Conservation (phyloP, 2,888 invertebrate genomes). For the Kryphioiulus occultus region DNA sequence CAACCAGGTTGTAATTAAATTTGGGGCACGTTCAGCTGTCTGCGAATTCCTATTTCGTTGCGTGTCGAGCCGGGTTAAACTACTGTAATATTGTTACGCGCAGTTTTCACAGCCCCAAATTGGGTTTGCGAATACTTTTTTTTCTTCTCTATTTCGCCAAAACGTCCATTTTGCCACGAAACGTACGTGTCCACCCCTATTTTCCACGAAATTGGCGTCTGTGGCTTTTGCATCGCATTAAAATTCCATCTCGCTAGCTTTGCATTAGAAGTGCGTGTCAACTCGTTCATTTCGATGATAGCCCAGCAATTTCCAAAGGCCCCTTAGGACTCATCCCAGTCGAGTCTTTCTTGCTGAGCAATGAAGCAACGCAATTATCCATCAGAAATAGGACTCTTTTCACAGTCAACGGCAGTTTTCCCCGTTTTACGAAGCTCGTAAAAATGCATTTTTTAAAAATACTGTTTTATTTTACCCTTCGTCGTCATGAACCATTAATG, state of each 20-base stretch:
- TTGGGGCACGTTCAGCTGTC: background rate
- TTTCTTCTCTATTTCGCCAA: background rate
- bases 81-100: background rate
- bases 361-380: constrained; percentile 8
- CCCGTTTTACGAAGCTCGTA: constrained; percentile 12
- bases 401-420: background rate
- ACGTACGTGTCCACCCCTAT: background rate
- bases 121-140: background rate
- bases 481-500: constrained; percentile 21
- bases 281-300: constrained; percentile 18
- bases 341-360: background rate
- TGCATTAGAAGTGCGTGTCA: background rate
- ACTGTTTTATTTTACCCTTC: background rate
- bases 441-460: background rate
- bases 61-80: background rate
- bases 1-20: background rate
- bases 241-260: background rate
- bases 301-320: background rate
- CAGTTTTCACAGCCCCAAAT: background rate
- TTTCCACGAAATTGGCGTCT: background rate
- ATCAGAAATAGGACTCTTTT: background rate
- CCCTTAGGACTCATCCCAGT: background rate
- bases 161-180: background rate
- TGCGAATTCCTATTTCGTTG: background rate
- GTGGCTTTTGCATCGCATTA: constrained; percentile 24